Percentiles rank a stretch among this genome's conserved stretches.
phyloP scores from a whole-genome alignment of 53 echinoderm and acorn worm genomes.

The Stichopus horrens region DNA sequence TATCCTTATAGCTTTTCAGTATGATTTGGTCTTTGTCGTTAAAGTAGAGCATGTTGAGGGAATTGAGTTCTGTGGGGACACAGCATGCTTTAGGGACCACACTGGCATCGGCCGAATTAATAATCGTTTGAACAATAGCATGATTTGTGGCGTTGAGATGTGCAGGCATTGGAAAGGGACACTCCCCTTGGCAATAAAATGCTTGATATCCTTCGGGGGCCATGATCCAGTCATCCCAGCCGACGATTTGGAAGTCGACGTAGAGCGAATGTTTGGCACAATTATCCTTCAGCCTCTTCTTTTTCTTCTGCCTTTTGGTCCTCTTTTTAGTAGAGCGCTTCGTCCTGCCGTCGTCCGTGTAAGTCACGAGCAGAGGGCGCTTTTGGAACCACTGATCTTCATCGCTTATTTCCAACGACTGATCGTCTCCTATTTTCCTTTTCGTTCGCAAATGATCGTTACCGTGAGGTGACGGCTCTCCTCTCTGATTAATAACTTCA shows the following conservation, averaged over 20 bases:
- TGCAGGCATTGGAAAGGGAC: conserved; percentile 84
- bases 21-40: conserved; percentile 84
- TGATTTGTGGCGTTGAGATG: conserved; percentile 94
- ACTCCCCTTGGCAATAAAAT: conserved; percentile 95
- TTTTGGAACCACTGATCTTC: conserved; percentile 81
- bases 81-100: conserved; percentile 94
- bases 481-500: conserved; percentile 71
- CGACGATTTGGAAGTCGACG: conserved; percentile 91
- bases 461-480: conserved; percentile 62
- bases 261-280: conserved; percentile 84
- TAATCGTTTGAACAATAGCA: conserved; percentile 98
- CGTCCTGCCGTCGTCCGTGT: conserved; percentile 89
- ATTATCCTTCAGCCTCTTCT: conserved; percentile 71
- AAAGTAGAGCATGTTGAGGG: conserved; percentile 94
- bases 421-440: conserved; percentile 48
- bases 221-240: conserved; percentile 98
- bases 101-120: conserved; percentile 85
- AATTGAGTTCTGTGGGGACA: conserved; percentile 94
- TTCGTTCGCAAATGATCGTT: conserved; percentile 74
- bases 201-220: conserved; percentile 97
- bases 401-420: conserved; percentile 50
- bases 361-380: conserved; percentile 78
- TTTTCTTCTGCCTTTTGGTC: conserved; percentile 56
- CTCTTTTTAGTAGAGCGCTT: conserved; percentile 63
- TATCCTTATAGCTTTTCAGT: conserved; percentile 94